Evolutionary conservation across 2,113 vertebrate genomes (phyloP).

Genomic region (Chlamydotis undulata): DNA sequence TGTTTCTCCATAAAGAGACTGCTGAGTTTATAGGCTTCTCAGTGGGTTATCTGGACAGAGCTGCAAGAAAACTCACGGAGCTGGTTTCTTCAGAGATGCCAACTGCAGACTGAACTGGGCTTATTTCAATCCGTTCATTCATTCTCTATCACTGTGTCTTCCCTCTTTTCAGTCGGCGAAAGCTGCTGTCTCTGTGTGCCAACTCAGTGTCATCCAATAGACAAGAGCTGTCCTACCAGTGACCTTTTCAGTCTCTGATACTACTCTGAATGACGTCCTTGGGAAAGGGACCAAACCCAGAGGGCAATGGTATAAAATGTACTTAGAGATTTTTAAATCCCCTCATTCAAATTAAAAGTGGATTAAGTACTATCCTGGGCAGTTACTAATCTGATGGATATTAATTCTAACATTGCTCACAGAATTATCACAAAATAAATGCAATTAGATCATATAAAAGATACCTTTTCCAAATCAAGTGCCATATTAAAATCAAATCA

Average conservation of each 20-base stretch:
- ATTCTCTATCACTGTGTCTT: neutral
- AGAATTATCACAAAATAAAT: conserved; percentile 47
- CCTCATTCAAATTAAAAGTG: conserved; percentile 66
- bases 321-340: conserved; percentile 29
- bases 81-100: neutral
- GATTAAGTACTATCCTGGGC: conserved; percentile 59
- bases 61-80: neutral
- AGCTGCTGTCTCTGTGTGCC: neutral
- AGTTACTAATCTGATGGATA: conserved; percentile 50
- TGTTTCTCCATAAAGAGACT: neutral
- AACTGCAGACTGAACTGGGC: neutral
- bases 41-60: neutral
- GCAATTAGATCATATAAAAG: conserved; percentile 50
- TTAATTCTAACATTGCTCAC: neutral
- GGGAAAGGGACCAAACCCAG: conserved; percentile 19
- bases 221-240: neutral
- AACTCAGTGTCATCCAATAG: neutral
- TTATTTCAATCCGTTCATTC: neutral
- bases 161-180: neutral
- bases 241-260: neutral
- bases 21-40: neutral
- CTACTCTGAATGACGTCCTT: neutral
- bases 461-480: conserved; percentile 49
- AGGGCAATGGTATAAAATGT: conserved; percentile 1
- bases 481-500: neutral